Conservation (phyloP, 2,888 invertebrate genomes). For the Cheilosia soror region DNA sequence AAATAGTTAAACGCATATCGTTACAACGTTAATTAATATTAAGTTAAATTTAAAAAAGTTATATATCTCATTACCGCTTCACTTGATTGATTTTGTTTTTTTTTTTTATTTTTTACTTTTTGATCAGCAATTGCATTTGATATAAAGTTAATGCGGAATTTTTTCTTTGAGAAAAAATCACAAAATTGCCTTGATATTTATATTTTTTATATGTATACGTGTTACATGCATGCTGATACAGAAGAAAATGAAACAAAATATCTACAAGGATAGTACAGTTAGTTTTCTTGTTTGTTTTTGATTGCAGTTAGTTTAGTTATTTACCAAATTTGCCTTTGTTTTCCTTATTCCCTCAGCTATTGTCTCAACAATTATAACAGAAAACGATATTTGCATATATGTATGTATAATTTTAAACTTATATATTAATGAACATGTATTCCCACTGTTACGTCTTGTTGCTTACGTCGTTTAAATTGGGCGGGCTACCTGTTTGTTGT, state of each 20-base stretch:
- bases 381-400: slow-evolving; percentile 2
- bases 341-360: slow-evolving; percentile 46
- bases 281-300: slow-evolving; percentile 23
- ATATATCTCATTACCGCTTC: slow-evolving; percentile 46
- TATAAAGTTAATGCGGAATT: slow-evolving; percentile 49
- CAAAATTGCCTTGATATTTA: slow-evolving; percentile 69
- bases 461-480: slow-evolving; percentile 83
- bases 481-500: slow-evolving; percentile 82
- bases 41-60: slow-evolving; percentile 47
- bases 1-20: slow-evolving; percentile 52
- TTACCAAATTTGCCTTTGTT: slow-evolving; percentile 24
- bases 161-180: slow-evolving; percentile 70
- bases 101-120: slow-evolving; percentile 33
- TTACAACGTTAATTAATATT: slow-evolving; percentile 66
- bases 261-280: slow-evolving; percentile 50
- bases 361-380: slow-evolving; percentile 46
- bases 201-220: slow-evolving; percentile 54
- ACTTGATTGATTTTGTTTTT: slow-evolving; percentile 18
- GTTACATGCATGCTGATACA: slow-evolving; percentile 63
- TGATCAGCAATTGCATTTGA: slow-evolving; percentile 64
- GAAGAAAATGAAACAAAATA: slow-evolving; percentile 38
- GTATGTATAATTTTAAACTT: slow-evolving; percentile 76
- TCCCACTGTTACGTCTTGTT: slow-evolving; percentile 84
- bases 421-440: slow-evolving; percentile 84
- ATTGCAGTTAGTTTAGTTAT: slow-evolving; percentile 41